Conservation (phyloP, 1,140 invertebrate species). For the Bilobella aurantiaca region DNA sequence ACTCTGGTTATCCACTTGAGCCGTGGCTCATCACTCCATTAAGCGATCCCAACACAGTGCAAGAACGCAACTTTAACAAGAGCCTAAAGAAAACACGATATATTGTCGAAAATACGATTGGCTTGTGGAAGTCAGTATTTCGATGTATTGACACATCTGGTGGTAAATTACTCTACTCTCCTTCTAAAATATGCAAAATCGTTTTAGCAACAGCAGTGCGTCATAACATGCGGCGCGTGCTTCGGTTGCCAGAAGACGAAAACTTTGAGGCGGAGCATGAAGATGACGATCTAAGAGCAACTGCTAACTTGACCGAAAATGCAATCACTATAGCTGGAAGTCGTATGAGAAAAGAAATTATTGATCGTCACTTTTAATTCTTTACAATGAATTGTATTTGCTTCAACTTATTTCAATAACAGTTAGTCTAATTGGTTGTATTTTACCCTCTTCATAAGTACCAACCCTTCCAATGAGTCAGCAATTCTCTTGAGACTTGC, state of each 20-base stretch:
- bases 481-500: not conserved
- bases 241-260: conserved; percentile 7
- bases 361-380: too few relatives aligned
- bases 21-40: conserved; percentile 11
- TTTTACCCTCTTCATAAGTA: not conserved
- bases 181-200: conserved; percentile 6
- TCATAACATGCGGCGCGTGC: conserved; percentile 5
- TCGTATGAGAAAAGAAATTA: not conserved
- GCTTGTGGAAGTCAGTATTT: conserved; percentile 15
- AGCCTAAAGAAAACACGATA: conserved; percentile 3
- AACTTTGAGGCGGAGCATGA: not conserved
- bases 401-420: too few relatives aligned
- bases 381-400: too few relatives aligned
- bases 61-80: not conserved
- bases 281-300: not conserved
- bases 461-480: not conserved
- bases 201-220: conserved; percentile 7
- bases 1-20: conserved; percentile 16
- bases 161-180: conserved; percentile 5
- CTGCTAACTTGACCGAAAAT: not conserved
- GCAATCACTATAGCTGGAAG: not conserved
- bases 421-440: too few relatives aligned
- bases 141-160: conserved; percentile 15
- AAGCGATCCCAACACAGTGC: not conserved
- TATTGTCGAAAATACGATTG: conserved; percentile 16